Base-by-base conservation (phyloP, 2,113 vertebrate genomes). In the Turnix velox region DNA sequence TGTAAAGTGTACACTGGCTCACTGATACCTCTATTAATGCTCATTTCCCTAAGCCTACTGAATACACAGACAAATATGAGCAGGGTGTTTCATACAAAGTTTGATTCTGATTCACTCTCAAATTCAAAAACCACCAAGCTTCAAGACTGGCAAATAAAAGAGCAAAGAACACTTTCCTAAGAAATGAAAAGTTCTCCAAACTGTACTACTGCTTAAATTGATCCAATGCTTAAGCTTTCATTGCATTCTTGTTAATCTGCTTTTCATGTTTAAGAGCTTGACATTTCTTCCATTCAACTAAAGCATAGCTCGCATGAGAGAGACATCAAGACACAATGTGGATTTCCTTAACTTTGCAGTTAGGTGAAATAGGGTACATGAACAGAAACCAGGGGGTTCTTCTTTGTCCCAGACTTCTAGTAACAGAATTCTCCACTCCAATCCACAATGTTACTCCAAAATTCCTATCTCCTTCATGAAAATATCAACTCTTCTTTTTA, bases 121-220 rank as follows among this genome's bases (percentile, higher is more conserved):
- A 74, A 67, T 30, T 43, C 27, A 65, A 80, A 90, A 88, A 3
- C 4, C 33, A 37, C 8, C 39, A 71, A 62, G 8, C 25, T 69
- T 77, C 30, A 74, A 66, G 18, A 66, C 30, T 49, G 30, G 42
- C 31, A 55, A 55, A 20, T 46, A 46, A 54, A 58, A 55, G 6
- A 37, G 6, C 31, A 25, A 93, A 31, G 25, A 18, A 15, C 14
- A 31, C 42, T 82, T 42, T 87, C 25, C 25, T 42, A 72, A 52
- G 49, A 78, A 65, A 82, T 14, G 0, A 1, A 11, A 68, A 85
- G 35, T 76, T 72, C 57, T 52, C 59, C 0, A 0, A 71, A 68
- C 15, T 45, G 6, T 37, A 12, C 25, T 57, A 68, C 12, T 46
- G 12, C 17, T 67, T 49, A 9, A 59, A 58, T 39, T 68, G 78